Evolutionary conservation across 2,113 vertebrate species (phyloP).

Genomic region (Campylomormyrus tamandua): DNA sequence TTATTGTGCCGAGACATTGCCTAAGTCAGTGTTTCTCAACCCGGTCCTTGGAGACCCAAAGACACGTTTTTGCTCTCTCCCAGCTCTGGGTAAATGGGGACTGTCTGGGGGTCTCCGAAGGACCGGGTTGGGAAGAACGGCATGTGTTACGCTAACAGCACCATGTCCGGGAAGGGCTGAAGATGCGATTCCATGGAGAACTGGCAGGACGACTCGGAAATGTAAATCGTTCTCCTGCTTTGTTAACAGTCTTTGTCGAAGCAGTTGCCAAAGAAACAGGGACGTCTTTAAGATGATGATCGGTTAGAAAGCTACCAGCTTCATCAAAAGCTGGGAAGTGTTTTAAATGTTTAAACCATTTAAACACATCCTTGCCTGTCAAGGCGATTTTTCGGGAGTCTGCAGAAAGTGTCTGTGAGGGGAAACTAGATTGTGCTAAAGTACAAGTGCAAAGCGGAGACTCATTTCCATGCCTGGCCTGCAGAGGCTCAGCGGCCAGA

Average conservation of each 20-base stretch:
- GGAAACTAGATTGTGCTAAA: not conserved
- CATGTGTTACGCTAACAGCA: not conserved
- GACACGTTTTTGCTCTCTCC: not conserved
- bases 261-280: not conserved
- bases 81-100: not conserved
- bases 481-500: not conserved
- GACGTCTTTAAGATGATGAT: not conserved
- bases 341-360: not conserved
- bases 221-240: not conserved
- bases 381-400: not conserved
- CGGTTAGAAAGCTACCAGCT: not conserved
- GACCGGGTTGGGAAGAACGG: no score
- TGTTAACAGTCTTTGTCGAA: not conserved
- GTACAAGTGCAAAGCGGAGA: not conserved
- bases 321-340: not conserved
- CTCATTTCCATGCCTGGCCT: not conserved
- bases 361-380: not conserved
- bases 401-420: not conserved
- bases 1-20: no score
- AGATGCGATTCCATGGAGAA: not conserved
- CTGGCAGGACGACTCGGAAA: not conserved
- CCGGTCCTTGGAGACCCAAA: no score
- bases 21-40: no score
- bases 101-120: not conserved
- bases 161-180: not conserved